These are phyloP conservation scores for Uropsilus gracilis DNA, from an alignment of 2,113 vertebrate species.

Conservation along the genomic window DNA sequence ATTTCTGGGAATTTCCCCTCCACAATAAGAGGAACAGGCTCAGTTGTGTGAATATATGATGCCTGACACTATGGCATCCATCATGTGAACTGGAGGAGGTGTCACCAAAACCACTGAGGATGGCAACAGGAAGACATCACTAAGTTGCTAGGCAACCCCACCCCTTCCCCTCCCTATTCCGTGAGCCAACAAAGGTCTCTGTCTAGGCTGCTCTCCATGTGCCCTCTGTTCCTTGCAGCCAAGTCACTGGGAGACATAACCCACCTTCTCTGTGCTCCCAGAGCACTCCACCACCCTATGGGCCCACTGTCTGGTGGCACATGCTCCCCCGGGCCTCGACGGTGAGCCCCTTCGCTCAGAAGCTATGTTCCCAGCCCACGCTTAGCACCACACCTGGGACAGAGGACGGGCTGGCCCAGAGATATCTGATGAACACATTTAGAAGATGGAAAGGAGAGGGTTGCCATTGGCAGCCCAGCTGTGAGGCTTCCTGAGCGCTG, in stretches of 20 bases:
- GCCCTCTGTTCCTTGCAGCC: background rate
- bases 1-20: background rate
- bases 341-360: background rate
- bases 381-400: background rate
- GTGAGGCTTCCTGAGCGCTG: background rate
- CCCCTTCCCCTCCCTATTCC: background rate
- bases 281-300: background rate
- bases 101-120: background rate
- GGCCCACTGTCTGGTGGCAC: background rate
- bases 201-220: background rate
- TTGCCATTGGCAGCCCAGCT: background rate
- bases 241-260: background rate
- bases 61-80: background rate
- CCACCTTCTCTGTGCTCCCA: background rate
- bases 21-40: background rate
- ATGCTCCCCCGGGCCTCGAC: background rate
- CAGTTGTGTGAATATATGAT: background rate
- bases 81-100: too few relatives aligned
- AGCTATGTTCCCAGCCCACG: accelerated
- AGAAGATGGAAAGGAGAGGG: background rate
- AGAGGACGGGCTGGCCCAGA: background rate
- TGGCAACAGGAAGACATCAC: background rate
- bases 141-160: background rate
- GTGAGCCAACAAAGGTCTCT: background rate
- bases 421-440: background rate